These are phyloP conservation scores for Protodeltote pygarga DNA, from an alignment of 2,888 invertebrate species.

Conservation along the genomic window DNA sequence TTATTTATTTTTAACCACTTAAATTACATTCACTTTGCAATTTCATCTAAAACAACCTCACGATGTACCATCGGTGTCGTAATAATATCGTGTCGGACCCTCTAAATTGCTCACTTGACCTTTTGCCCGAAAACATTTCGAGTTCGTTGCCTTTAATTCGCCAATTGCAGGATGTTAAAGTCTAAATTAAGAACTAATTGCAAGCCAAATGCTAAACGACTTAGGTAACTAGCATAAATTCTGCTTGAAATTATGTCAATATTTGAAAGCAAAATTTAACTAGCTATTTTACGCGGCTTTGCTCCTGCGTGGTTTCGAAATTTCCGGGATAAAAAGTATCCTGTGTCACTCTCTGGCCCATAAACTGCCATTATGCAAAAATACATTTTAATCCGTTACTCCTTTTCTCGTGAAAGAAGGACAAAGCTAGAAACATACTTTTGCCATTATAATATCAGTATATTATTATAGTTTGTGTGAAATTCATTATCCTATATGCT, in stretches of 20 bases:
- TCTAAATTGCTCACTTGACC: conserved; percentile 75
- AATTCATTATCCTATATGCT: neutral
- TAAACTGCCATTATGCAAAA: too few species aligned
- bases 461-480: neutral
- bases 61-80: conserved; percentile 54
- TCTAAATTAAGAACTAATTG: conserved; percentile 49
- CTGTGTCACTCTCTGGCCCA: too few species aligned
- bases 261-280: too few species aligned
- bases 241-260: too few species aligned
- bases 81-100: conserved; percentile 59
- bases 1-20: conserved; percentile 31
- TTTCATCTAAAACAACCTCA: conserved; percentile 35
- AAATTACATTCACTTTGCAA: conserved; percentile 32
- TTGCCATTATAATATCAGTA: too few species aligned
- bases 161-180: conserved; percentile 53
- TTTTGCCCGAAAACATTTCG: conserved; percentile 55
- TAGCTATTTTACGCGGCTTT: too few species aligned
- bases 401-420: too few species aligned
- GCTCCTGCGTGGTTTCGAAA: too few species aligned
- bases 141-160: conserved; percentile 55
- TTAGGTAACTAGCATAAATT: conserved; percentile 30
- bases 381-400: too few species aligned
- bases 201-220: conserved; percentile 30
- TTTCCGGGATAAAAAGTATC: too few species aligned
- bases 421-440: too few species aligned